Base-by-base conservation (phyloP, 2,797 vertebrate species). In the Hipposideros larvatus region DNA sequence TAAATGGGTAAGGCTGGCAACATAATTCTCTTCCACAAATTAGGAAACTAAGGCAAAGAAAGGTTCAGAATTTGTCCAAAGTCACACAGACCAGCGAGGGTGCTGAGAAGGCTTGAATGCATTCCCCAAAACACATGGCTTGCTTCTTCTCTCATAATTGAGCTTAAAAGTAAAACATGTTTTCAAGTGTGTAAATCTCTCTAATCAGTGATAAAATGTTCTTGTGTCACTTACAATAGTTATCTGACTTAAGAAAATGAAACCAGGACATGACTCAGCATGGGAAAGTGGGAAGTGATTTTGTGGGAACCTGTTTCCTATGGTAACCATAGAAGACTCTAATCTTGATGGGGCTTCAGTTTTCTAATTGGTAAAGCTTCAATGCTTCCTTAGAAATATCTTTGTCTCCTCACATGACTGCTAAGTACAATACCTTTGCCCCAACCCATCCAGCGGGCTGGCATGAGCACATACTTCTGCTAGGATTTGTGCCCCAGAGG, bases 241-340 rank as follows among this genome's bases (percentile, higher is more conserved):
- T 93, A 93, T 86, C 86, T 90, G 57, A 28, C 66, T 79, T 95
- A 51, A 94, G 79, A 91, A 96, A 94, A 94, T 57, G 59, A 96
- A 97, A 96, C 28, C 57, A 82, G 89, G 66, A 63, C 16, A 57
- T 97, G 97, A 97, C 66, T 97, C 94, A 97, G 86, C 91, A 22
- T 71, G 94, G 71, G 96, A 97, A 97, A 97, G 61, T 91, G 68
- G 92, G 95, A 97, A 96, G 55, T 93, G 41, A 94, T 93, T 74
- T 90, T 95, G 94, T 90, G 91, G 63, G 91, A 97, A 97, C 41
- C 0, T 26, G 11, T 63, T 91, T 97, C 68, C 78, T 83, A 65
- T 1, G 26, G 86, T 78, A 94, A 92, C 70, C 26, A 46, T 43
- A 94, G 51, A 80, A 90, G 22, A 53, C 15, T 89, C 11, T 14